These are phyloP conservation scores for Cyanoderma ruficeps DNA, from an alignment of 2,113 vertebrate species.

Conservation along the genomic window DNA sequence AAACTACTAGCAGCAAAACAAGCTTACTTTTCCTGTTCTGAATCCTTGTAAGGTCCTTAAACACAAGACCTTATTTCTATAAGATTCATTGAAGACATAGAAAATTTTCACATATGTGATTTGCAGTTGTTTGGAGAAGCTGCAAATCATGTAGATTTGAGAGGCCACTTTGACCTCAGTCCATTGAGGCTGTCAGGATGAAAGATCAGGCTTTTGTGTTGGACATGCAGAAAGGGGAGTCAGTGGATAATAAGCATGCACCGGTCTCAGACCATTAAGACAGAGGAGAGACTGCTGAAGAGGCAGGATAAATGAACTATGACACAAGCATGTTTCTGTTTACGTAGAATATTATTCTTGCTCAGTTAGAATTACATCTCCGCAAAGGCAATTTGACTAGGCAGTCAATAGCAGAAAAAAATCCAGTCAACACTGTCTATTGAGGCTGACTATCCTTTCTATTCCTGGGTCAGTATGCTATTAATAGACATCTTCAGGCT, in stretches of 20 bases:
- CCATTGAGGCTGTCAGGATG: not conserved
- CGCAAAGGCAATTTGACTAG: not conserved
- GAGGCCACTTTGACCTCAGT: not conserved
- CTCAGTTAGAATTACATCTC: not conserved
- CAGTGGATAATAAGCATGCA: not conserved
- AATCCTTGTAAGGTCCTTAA: not conserved
- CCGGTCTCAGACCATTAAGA: not conserved
- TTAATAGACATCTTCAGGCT: not conserved
- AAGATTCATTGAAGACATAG: not conserved
- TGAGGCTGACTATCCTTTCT: not conserved
- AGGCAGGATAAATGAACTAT: not conserved
- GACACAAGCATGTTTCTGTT: not conserved
- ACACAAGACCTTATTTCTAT: not conserved
- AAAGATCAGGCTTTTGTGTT: not conserved
- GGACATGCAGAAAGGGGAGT: rapidly evolving
- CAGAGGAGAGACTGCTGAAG: not conserved
- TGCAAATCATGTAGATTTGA: not conserved
- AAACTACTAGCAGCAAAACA: not conserved
- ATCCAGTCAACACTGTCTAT: rapidly evolving
- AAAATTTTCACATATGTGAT: not conserved
- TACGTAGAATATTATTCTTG: not conserved
- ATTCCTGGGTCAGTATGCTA: not conserved
- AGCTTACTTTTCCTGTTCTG: not conserved
- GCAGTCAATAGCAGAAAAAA: not conserved
- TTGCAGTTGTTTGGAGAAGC: not conserved